Percentiles rank a stretch among this genome's conserved stretches.
Conservation (phyloP, 2,113 vertebrate species). For the Bos javanicus region DNA sequence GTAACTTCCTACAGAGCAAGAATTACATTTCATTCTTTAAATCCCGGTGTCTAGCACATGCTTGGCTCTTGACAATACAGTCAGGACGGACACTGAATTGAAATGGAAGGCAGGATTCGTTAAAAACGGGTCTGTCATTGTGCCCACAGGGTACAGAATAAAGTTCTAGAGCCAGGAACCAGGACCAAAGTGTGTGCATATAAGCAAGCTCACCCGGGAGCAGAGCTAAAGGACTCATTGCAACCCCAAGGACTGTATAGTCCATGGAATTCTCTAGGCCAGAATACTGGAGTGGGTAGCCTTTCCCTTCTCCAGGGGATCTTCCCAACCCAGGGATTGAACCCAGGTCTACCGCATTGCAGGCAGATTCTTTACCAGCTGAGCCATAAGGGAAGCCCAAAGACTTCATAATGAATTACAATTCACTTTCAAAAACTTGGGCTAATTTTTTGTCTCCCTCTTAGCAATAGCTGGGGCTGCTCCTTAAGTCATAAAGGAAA, state of each 20-base stretch:
- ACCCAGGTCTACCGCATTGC: too few relatives aligned
- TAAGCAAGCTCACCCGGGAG: background rate
- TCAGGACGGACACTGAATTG: background rate
- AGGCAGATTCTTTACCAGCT: too few relatives aligned
- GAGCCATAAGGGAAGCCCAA: too few relatives aligned
- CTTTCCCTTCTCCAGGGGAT: too few relatives aligned
- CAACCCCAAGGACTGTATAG: too few relatives aligned
- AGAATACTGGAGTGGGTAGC: too few relatives aligned
- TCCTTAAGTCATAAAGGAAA: background rate
- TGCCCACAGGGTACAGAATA: background rate
- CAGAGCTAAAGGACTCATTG: background rate
- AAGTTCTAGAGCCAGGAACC: background rate
- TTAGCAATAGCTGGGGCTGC: background rate
- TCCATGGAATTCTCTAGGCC: too few relatives aligned
- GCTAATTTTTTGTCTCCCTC: background rate
- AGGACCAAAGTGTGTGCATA: background rate
- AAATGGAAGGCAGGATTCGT: background rate
- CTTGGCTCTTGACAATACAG: background rate
- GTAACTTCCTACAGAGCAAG: background rate
- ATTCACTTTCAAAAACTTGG: background rate
- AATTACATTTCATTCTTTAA: background rate
- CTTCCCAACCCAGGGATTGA: too few relatives aligned
- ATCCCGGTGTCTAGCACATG: background rate
- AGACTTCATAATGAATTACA: background rate
- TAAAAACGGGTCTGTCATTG: background rate